Base-by-base conservation (phyloP, 2,888 invertebrate species). In the Agrochola circellaris region DNA sequence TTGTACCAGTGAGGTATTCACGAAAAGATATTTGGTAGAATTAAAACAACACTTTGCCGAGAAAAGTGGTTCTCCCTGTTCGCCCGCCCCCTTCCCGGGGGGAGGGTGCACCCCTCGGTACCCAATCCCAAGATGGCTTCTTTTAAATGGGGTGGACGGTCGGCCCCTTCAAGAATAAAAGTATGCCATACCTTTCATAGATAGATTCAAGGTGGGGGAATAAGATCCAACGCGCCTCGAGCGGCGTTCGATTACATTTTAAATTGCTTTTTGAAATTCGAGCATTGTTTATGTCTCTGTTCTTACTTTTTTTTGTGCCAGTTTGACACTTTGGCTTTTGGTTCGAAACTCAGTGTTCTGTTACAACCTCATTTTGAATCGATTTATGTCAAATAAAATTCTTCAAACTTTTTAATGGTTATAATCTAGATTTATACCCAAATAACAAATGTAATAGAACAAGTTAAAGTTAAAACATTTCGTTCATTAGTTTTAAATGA, bases 1-100 rank as follows among this genome's bases (percentile, higher is more conserved):
- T 96, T 95, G 92, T 90, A 91, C 94, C 83, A 86, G 87, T 93
- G 94, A 95, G 96, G 95, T 96, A 95, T 95, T 95, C 96, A 94
- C 95, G 95, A 96, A 96, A 96, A 96, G 96, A 96, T 96, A 96
- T 96, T 96, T 94, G 95, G 95, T 93, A 93, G 96, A 96, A 96
- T 96, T 96, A 96, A 96, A 96, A 96, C 96, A 96, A 96, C 96
- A 96, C 96, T 96, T 94, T 93, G 93, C 93, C 93, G 94, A 95
- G 95, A 95, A 95, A 95, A 95, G 95, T 95, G 95, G 94, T 94
- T 93, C 94, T 91, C 94, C 94, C 93, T 81, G 79, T 85, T 51
- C 87, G 84, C 85, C 90, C 90, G 88, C 90, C 85, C 88, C 89
- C 89, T 87, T 90, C 88, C 89, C 89, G 87, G 77, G 88, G 88